Evolutionary conservation across 1,140 invertebrate genomes (phyloP).

Genomic region (Ridgeia piscesae): DNA sequence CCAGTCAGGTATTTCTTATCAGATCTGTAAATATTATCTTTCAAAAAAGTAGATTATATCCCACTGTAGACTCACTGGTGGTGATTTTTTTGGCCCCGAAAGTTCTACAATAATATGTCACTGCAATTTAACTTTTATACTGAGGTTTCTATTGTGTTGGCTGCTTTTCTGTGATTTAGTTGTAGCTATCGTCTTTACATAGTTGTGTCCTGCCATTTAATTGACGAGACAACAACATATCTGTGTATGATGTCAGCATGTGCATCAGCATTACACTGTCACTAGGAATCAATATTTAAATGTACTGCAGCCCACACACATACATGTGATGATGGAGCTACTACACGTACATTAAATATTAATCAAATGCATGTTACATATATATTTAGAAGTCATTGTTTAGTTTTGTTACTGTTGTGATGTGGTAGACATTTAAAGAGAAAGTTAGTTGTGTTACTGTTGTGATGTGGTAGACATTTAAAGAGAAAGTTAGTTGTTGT

Average conservation of each 20-base stretch:
- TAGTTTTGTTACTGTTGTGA: not conserved
- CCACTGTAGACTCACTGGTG: too few species aligned
- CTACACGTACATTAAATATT: not conserved
- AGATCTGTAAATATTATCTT: not conserved
- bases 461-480: constrained; percentile 9
- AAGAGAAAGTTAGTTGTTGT: too few species aligned
- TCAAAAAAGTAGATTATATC: too few species aligned
- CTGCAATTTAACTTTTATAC: too few species aligned
- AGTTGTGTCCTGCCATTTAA: too few species aligned
- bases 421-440: not conserved
- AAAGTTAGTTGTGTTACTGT: too few species aligned
- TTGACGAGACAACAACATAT: too few species aligned
- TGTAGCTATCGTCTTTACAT: too few species aligned
- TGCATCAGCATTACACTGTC: not conserved
- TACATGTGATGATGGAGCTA: not conserved
- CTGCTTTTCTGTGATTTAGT: too few species aligned
- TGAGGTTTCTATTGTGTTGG: too few species aligned
- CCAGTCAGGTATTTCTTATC: not conserved
- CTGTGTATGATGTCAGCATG: not conserved
- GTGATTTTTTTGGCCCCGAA: too few species aligned
- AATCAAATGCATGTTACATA: not conserved
- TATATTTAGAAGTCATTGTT: not conserved
- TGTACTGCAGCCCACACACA: not conserved
- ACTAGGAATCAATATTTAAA: not conserved
- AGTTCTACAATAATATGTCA: too few species aligned